Percentiles rank a stretch among this genome's conserved stretches.
Conservation (phyloP, 2,797 vertebrate species). For the Aselliscus stoliczkanus region DNA sequence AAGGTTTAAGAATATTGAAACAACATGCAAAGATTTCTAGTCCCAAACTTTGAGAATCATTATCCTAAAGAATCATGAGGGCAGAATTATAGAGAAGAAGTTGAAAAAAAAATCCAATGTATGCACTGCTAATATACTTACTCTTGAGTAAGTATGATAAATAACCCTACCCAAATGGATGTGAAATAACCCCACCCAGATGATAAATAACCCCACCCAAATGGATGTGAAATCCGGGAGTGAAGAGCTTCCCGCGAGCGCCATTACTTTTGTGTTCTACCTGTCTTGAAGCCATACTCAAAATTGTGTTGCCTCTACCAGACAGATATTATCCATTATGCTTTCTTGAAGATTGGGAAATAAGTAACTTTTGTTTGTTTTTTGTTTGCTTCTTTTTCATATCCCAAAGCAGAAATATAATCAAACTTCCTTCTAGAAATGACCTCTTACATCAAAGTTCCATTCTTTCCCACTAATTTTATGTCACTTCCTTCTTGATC, state of each 20-base stretch:
- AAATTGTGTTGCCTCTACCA: background rate
- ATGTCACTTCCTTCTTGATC: background rate
- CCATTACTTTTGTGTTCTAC: background rate
- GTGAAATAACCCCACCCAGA: accelerated
- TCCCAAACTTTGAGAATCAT: background rate
- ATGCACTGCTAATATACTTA: too few relatives aligned
- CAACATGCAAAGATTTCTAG: background rate
- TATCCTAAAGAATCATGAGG: background rate
- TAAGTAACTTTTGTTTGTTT: background rate
- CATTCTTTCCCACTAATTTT: background rate
- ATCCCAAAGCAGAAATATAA: background rate
- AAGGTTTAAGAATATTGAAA: background rate
- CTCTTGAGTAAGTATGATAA: background rate
- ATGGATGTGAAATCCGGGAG: background rate
- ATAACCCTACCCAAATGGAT: background rate
- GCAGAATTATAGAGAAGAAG: background rate
- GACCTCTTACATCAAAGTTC: background rate
- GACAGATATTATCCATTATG: background rate
- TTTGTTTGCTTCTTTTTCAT: background rate
- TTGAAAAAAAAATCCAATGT: background rate
- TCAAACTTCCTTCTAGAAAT: background rate
- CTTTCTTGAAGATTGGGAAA: background rate
- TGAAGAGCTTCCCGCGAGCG: background rate
- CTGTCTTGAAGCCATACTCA: background rate
- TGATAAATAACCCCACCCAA: background rate